phyloP scores from a whole-genome alignment of 2,113 vertebrate genomes.

The Pteronura brasiliensis region DNA sequence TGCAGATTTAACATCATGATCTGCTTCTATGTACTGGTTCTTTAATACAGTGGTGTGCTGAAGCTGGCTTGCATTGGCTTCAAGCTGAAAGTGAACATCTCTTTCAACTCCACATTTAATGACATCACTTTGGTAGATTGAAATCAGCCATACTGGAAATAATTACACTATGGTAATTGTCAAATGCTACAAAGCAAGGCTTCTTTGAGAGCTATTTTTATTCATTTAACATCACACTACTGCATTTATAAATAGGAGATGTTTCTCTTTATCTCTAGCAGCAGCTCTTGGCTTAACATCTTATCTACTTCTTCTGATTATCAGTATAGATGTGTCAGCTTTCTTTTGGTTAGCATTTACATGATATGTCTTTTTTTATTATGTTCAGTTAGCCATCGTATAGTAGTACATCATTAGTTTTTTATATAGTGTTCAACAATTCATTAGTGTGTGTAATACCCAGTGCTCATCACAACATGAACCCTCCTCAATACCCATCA shows the following conservation, averaged over 20 bases:
- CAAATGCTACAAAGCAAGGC: not conserved
- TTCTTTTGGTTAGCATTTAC: not conserved
- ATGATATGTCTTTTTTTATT: not conserved
- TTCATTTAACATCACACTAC: not conserved
- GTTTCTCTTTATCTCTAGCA: not conserved
- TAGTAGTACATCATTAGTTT: too few species aligned
- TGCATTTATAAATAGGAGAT: not conserved
- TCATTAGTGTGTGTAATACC: too few species aligned
- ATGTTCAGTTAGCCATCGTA: too few species aligned
- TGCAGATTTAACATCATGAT: not conserved
- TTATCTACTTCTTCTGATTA: not conserved
- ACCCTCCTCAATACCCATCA: too few species aligned
- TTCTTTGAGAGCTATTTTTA: not conserved
- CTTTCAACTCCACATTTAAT: not conserved
- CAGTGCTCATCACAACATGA: too few species aligned
- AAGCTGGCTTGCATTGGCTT: not conserved
- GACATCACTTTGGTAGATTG: not conserved
- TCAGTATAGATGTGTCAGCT: not conserved
- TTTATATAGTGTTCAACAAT: too few species aligned
- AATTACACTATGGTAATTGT: not conserved
- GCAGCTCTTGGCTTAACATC: not conserved
- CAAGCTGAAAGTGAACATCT: not conserved
- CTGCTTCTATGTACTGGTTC: not conserved
- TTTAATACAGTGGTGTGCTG: not conserved
- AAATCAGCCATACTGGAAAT: not conserved